These are phyloP conservation scores for Neocrepidodera transversa DNA, from an alignment of 2,888 invertebrate genomes.

Conservation along the genomic window DNA sequence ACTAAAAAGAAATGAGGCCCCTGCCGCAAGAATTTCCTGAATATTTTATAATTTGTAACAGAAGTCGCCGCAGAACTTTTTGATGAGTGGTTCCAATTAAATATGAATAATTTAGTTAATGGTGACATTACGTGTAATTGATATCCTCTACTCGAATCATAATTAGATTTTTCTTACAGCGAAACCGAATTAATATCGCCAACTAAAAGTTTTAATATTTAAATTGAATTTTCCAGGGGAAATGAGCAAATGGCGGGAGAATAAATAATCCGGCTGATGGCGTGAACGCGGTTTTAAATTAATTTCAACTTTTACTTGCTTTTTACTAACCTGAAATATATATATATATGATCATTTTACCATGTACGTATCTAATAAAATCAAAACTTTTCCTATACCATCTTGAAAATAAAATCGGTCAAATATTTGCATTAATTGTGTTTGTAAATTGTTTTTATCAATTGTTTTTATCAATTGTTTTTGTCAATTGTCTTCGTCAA, in stretches of 20 bases:
- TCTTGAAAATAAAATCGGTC: too few relatives aligned
- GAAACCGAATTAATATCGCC: constrained; percentile 41
- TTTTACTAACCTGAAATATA: neutral
- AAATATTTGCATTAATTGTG: too few relatives aligned
- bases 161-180: constrained; percentile 51
- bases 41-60: constrained; percentile 61
- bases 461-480: too few relatives aligned
- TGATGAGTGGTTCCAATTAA: constrained; percentile 60
- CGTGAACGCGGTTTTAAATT: neutral
- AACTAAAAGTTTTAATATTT: constrained; percentile 42
- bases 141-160: constrained; percentile 54
- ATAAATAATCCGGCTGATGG: constrained; percentile 11
- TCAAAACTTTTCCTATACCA: too few relatives aligned
- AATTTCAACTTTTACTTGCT: neutral
- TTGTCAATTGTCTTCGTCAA: too few relatives aligned
- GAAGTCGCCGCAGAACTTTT: constrained; percentile 60
- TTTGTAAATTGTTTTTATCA: too few relatives aligned
- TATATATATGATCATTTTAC: too few relatives aligned
- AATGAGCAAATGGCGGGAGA: constrained; percentile 4
- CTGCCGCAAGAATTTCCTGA: constrained; percentile 56
- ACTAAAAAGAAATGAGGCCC: constrained; percentile 60
- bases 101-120: constrained; percentile 61
- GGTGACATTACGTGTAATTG: constrained; percentile 60
- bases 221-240: constrained; percentile 35
- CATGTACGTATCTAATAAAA: too few relatives aligned